phyloP scores from a whole-genome alignment of 2,113 vertebrate genomes.

The Eira barbara region DNA sequence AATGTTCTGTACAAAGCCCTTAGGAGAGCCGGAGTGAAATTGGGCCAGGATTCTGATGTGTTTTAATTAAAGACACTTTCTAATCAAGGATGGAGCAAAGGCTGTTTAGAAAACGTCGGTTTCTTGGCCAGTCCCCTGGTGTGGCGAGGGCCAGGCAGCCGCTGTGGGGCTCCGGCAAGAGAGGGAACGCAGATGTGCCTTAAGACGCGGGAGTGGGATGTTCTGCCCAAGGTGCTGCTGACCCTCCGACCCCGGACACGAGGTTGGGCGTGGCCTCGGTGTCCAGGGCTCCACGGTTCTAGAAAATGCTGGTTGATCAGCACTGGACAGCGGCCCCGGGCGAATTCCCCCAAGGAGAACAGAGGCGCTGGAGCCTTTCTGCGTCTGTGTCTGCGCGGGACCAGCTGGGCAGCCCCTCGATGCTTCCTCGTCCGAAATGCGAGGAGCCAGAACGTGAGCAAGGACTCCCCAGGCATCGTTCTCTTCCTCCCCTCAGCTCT shows the following conservation, averaged over 20 bases:
- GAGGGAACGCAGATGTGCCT: neutral
- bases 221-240: neutral
- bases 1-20: constrained; percentile 85
- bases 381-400: accelerated
- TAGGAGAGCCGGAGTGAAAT: constrained; percentile 77
- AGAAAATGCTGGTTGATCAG: neutral
- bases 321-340: neutral
- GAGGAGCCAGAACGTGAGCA: too few relatives aligned
- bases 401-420: accelerated
- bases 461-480: neutral
- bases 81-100: constrained; percentile 75
- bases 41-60: constrained; percentile 80
- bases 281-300: neutral
- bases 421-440: accelerated
- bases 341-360: accelerated
- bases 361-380: neutral
- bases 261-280: accelerated
- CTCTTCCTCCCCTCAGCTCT: neutral
- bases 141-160: neutral
- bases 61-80: constrained; percentile 87
- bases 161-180: accelerated
- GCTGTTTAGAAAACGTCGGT: constrained; percentile 74
- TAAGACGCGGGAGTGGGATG: too few relatives aligned
- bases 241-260: accelerated
- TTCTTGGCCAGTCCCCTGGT: constrained; percentile 46